phyloP scores from a whole-genome alignment of 2,888 invertebrate species.

The Eurois occulta region DNA sequence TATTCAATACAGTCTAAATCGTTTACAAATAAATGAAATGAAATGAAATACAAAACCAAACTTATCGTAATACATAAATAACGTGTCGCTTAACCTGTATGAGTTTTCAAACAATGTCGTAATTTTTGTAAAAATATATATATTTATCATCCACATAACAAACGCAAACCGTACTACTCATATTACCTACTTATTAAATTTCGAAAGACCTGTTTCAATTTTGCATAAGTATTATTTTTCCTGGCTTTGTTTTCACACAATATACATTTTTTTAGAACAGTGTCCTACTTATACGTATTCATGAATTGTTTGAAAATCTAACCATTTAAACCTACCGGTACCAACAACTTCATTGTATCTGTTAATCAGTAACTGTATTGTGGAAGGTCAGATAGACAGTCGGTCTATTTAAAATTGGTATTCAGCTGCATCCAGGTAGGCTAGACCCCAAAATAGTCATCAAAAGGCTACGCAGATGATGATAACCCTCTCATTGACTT shows the following conservation, averaged over 20 bases:
- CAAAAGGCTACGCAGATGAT: background rate
- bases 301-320: background rate
- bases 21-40: no score
- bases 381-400: background rate
- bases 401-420: background rate
- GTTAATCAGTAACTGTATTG: background rate
- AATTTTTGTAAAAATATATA: background rate
- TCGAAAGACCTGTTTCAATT: background rate
- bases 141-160: background rate
- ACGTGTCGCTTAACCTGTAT: background rate
- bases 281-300: background rate
- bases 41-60: background rate
- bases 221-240: background rate
- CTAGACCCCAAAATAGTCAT: background rate
- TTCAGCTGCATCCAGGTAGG: background rate
- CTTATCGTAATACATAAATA: no score
- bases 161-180: background rate
- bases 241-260: background rate
- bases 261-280: background rate
- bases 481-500: constrained; percentile 2
- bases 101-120: background rate
- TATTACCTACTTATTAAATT: background rate
- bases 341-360: background rate
- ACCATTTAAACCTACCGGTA: background rate
- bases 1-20: no score